Evolutionary conservation across 1,140 invertebrate genomes (phyloP).

Genomic region (Eueides isabella): DNA sequence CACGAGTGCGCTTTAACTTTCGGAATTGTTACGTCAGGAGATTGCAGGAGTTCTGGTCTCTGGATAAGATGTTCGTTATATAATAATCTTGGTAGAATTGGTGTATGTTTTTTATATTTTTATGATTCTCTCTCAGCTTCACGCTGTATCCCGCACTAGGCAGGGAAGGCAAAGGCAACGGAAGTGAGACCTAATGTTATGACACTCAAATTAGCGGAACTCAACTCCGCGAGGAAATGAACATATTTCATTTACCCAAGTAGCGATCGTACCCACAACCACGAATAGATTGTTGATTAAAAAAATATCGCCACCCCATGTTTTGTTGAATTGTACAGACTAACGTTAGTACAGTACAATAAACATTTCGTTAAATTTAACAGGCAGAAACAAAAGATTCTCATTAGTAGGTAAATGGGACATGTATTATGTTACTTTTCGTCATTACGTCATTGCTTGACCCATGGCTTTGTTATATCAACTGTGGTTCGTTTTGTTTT

Average conservation of each 20-base stretch:
- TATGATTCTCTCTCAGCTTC: too few relatives aligned
- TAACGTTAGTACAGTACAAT: background rate
- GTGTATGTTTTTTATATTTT: background rate
- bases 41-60: background rate
- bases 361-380: background rate
- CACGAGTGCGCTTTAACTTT: slow-evolving; percentile 7
- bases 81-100: background rate
- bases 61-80: background rate
- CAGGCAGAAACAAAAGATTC: background rate
- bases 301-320: background rate
- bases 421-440: background rate
- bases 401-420: background rate
- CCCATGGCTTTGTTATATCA: background rate
- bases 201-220: too few relatives aligned
- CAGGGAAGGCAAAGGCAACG: too few relatives aligned
- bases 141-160: too few relatives aligned
- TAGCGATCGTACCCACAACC: too few relatives aligned
- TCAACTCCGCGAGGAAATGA: too few relatives aligned
- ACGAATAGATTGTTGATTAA: background rate
- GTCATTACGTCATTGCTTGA: background rate
- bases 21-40: background rate
- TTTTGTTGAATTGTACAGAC: too few relatives aligned
- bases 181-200: too few relatives aligned
- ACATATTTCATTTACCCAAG: too few relatives aligned
- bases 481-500: too few relatives aligned